Conservation (phyloP, 2,113 vertebrate species). For the Otis tarda region DNA sequence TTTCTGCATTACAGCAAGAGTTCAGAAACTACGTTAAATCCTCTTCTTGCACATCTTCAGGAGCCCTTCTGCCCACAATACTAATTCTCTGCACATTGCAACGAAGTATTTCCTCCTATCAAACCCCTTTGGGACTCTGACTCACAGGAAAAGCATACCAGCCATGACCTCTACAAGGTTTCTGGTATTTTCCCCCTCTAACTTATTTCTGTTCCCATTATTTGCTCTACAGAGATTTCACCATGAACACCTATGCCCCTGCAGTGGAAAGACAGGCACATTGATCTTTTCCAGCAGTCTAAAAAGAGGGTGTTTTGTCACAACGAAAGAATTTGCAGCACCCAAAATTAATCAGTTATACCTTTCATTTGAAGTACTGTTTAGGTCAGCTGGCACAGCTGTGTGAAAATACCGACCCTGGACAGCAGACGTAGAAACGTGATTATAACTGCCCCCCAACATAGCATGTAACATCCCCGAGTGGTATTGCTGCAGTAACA, state of each 20-base stretch:
- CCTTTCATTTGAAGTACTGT: not conserved
- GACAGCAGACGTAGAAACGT: not conserved
- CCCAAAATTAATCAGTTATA: not conserved
- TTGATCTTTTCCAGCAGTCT: not conserved
- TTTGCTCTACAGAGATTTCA: not conserved
- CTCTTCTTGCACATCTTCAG: not conserved
- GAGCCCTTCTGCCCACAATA: not conserved
- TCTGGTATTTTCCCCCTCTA: not conserved
- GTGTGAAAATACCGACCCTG: not conserved
- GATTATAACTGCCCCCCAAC: not conserved
- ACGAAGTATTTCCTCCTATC: not conserved
- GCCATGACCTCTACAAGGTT: not conserved
- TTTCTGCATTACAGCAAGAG: not conserved
- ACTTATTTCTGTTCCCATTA: not conserved
- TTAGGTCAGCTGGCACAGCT: not conserved
- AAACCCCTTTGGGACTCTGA: not conserved
- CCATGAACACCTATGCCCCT: not conserved
- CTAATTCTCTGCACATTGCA: not conserved
- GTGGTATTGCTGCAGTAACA: not conserved
- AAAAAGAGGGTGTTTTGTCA: not conserved
- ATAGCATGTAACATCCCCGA: not conserved
- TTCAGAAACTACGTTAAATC: not conserved
- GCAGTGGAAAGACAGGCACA: not conserved
- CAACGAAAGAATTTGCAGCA: accelerated
- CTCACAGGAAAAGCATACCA: not conserved